Base-by-base conservation (phyloP, 2,113 vertebrate genomes). In the Passer montanus region DNA sequence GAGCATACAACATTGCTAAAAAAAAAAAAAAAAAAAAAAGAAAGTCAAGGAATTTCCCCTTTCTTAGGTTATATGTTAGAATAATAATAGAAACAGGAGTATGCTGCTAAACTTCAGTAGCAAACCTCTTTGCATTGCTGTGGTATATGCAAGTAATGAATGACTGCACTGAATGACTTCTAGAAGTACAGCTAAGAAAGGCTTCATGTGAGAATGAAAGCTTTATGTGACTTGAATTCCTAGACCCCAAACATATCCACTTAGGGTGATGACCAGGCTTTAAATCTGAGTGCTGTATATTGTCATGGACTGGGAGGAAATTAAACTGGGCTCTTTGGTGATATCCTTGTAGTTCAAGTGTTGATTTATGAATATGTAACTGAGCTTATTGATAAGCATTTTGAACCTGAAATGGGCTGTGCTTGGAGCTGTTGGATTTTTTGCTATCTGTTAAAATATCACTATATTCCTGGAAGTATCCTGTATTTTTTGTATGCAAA, bases 241-340 rank as follows among this genome's bases (percentile, higher is more conserved):
- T 68, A 56, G 41, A n/a, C 82, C 59, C 41, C 33, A 89, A 39
- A 60, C n/a, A 84, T 12, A 23, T 11, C 6, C 31, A 74, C 22
- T 70, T 47, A 55, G 26, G 26, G 19, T 66, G 47, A 90, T 84
- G 64, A 44, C 44, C 31, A 68, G 72, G n/a, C 59, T 80, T 94
- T 93, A 84, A 95, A 84, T 90, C 68, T 92, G 64, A 59, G 56
- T 47, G 31, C n/a, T 81, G 44, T 47, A 78, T 93, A 78, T 52
- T 93, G 69, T 56, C 2, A 1, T 53, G 21, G 43, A 31, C 41
- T 56, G 9, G 13, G 59, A 76, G 47, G 88, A 95, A 94, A 96
- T 86, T 9, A 93, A 87, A 87, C 47, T 76, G 26, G 30, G 22
- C 28, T 69, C 44, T 92, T 90, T 67, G 59, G 63, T 91, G 78